Evolutionary conservation across 2,888 invertebrate genomes (phyloP), one percentile per base, ranked within the genome.

Genomic region (Polydesmus complanatus): DNA sequence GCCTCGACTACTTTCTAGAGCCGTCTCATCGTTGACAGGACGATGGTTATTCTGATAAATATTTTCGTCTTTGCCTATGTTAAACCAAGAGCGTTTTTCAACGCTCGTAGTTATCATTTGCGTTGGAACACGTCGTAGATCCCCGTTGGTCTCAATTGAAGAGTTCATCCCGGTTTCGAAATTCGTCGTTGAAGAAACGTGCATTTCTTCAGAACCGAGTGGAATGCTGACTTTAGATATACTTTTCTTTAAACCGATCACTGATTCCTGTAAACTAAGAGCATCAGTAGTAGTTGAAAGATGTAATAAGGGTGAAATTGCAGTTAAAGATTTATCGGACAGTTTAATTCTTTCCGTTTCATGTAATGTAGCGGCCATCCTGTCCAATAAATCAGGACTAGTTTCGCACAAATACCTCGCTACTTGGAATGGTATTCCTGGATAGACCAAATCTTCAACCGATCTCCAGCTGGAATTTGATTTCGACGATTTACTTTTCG

Each of bases 181-280:
- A 60, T 56, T 58, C 64, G 48, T 50, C 49, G 47, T 49, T n/a
- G 26, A 14, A 51, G 51, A 14, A 14, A 2, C n/a, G 19, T n/a
- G 14, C 26, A 26, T 18, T 25, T 2, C 23, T 51, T 18, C 11
- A 2, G 47, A 11, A 27, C n/a, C 1, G 3, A 26, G 27, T 14
- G 22, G 26, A 25, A 52, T 25, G 27, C 1, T 19, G 19, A 25
- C 27, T 50, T n/a, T 50, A 11, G 26, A n/a, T 48, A 37, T 62
- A 26, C 47, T 49, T 21, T 57, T 61, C 5, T 27, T 54, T 63
- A 64, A 64, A 74, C 74, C 74, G 65, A 74, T 74, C 27, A 74
- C 73, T 66, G 73, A 73, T 64, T 73, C 70, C 63, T 74, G 74
- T 22, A 75, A 66, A 61, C 72, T 71, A 25, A 75, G 64, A 22